Conservation (phyloP, 2,888 invertebrate genomes). For the Vesta saturnalis region DNA sequence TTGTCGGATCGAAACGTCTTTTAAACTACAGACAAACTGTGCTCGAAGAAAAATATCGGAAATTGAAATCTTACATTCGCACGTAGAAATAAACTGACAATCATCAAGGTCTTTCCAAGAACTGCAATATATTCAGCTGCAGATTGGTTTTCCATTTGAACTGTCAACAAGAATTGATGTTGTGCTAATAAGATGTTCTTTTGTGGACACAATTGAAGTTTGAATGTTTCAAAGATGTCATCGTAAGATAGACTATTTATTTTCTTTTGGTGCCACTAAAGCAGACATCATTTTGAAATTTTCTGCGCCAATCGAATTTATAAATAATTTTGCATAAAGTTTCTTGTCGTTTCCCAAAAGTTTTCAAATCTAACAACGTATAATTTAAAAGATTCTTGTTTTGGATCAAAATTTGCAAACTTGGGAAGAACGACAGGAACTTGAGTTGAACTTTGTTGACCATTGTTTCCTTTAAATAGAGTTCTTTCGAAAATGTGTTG, state of each 20-base stretch:
- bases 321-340: too few relatives aligned
- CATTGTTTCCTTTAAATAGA: too few relatives aligned
- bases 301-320: too few relatives aligned
- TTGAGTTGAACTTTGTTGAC: too few relatives aligned
- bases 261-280: neutral
- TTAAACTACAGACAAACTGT: neutral
- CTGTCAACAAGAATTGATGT: neutral
- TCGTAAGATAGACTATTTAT: neutral
- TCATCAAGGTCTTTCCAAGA: neutral
- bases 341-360: too few relatives aligned
- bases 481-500: too few relatives aligned
- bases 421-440: too few relatives aligned
- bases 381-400: too few relatives aligned
- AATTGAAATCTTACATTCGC: neutral
- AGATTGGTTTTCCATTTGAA: neutral
- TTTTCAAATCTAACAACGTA: too few relatives aligned
- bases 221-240: neutral
- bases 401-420: too few relatives aligned
- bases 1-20: slow-evolving; percentile 2
- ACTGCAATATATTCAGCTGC: neutral
- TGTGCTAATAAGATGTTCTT: neutral
- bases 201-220: neutral
- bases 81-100: neutral
- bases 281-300: too few relatives aligned
- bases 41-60: slow-evolving; percentile 8